phyloP scores from a whole-genome alignment of 2,888 invertebrate species.

The Sericinus montela region DNA sequence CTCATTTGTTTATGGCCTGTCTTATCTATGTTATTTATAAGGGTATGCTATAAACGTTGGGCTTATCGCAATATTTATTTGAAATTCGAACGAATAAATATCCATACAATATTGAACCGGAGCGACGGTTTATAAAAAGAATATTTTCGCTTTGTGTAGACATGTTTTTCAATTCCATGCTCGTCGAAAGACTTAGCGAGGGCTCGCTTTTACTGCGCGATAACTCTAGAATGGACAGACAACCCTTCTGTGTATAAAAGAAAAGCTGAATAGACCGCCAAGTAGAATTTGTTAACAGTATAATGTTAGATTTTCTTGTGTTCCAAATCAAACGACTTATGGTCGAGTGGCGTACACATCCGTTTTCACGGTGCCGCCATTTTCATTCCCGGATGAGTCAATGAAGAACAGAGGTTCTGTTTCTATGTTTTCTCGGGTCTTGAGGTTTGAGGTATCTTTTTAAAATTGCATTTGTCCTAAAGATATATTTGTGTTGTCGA shows the following conservation, averaged over 20 bases:
- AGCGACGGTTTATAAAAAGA: slow-evolving; percentile 6
- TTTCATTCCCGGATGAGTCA: no score
- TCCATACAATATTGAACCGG: slow-evolving; percentile 7
- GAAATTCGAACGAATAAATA: not conserved
- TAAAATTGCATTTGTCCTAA: no score
- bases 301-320: slow-evolving; percentile 2
- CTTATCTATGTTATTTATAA: not conserved
- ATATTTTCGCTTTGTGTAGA: slow-evolving; percentile 11
- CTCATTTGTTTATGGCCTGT: no score
- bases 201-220: slow-evolving; percentile 8
- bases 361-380: no score
- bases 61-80: not conserved
- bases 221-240: slow-evolving; percentile 12
- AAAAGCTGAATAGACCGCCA: slow-evolving; percentile 12
- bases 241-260: slow-evolving; percentile 11
- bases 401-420: no score
- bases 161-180: slow-evolving; percentile 15
- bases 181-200: slow-evolving; percentile 18
- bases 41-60: not conserved
- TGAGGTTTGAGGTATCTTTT: no score
- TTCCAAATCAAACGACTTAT: no score
- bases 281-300: slow-evolving; percentile 10
- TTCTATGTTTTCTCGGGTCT: no score
- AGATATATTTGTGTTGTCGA: no score
- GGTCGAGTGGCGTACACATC: no score